A percentile compares a stretch with the other conserved stretches of the same genome.
Evolutionary conservation across 30 jellyfish, hydroid and myxozoan genomes (phyloP).

Genomic region (Morbakka virulenta): DNA sequence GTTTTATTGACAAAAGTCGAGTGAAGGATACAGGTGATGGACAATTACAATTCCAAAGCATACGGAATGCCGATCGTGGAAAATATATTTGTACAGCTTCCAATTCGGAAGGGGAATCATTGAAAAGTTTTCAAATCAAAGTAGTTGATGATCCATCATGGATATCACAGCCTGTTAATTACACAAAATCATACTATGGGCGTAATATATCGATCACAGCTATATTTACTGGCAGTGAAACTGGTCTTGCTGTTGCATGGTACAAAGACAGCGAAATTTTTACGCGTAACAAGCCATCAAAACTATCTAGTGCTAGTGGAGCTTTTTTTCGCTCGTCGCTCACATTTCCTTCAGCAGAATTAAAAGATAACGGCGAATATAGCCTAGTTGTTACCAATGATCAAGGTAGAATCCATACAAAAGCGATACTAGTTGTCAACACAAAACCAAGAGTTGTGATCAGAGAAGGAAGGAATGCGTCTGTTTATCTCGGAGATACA

Average conservation of each 20-base stretch:
- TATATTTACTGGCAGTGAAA: constrained; percentile 20
- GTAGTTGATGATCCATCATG: constrained; percentile 52
- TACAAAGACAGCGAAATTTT: neutral
- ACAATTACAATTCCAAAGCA: too few species aligned
- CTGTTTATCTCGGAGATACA: constrained; percentile 9
- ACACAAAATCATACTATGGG: constrained; percentile 3
- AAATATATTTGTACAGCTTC: constrained; percentile 38
- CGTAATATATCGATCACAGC: constrained; percentile 23
- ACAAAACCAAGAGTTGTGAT: constrained; percentile 48
- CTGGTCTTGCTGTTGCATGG: constrained; percentile 16
- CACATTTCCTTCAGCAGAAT: constrained; percentile 7
- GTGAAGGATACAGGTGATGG: too few species aligned
- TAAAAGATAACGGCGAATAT: constrained; percentile 27
- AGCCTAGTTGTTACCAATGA: constrained; percentile 7
- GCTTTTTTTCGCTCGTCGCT: too few species aligned
- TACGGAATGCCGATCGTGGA: too few species aligned
- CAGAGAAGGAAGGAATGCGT: constrained; percentile 14
- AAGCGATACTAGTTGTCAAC: constrained; percentile 10
- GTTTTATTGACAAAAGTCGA: neutral
- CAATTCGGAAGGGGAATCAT: neutral
- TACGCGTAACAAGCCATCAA: neutral
- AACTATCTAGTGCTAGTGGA: too few species aligned
- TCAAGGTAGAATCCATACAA: neutral
- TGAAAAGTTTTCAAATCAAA: neutral
- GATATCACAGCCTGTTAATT: neutral